Conservation (phyloP, 1,140 invertebrate genomes). For the Drosophila subobscura region DNA sequence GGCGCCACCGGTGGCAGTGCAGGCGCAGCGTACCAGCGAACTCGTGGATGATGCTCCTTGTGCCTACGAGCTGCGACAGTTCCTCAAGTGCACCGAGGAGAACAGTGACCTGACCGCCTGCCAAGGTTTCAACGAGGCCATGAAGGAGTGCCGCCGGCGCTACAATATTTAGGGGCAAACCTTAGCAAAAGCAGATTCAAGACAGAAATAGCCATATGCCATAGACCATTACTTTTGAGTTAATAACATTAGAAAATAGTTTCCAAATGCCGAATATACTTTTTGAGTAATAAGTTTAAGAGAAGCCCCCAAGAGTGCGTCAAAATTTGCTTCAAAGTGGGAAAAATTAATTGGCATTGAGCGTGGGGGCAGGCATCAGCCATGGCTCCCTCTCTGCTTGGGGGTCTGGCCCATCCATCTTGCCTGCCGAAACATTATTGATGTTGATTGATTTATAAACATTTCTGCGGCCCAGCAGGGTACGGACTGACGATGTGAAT, state of each 20-base stretch:
- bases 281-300: too few relatives aligned
- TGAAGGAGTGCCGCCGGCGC: slow-evolving; percentile 91
- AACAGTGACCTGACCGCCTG: slow-evolving; percentile 92
- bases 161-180: slow-evolving; percentile 50
- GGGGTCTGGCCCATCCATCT: slow-evolving; percentile 56
- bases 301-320: not conserved
- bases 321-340: slow-evolving; percentile 5
- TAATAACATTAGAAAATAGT: too few relatives aligned
- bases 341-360: slow-evolving; percentile 46
- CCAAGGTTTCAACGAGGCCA: slow-evolving; percentile 95
- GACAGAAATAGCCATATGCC: too few relatives aligned
- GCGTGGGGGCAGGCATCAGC: slow-evolving; percentile 46
- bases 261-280: too few relatives aligned
- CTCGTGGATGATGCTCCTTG: slow-evolving; percentile 87
- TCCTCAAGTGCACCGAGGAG: slow-evolving; percentile 92
- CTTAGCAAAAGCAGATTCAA: not conserved
- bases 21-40: slow-evolving; percentile 77
- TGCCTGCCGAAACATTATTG: slow-evolving; percentile 60
- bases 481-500: too few relatives aligned
- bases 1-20: slow-evolving; percentile 54
- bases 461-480: slow-evolving; percentile 38
- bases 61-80: slow-evolving; percentile 94
- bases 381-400: slow-evolving; percentile 13
- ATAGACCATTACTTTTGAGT: too few relatives aligned
- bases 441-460: slow-evolving; percentile 83